Conservation (phyloP, 1,140 invertebrate species). For the Gonatopus flavifemur region DNA sequence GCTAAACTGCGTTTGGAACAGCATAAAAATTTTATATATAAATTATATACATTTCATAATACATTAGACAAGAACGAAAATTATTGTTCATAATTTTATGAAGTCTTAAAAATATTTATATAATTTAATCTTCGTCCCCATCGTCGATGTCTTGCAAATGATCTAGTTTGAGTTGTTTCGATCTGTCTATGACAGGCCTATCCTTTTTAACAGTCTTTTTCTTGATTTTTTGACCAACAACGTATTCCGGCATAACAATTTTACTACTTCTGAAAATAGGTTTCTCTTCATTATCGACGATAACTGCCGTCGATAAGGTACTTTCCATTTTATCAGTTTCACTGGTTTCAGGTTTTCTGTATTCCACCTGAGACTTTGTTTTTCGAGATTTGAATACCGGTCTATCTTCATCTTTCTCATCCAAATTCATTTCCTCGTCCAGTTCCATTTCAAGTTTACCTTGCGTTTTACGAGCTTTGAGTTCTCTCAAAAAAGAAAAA, state of each 20-base stretch:
- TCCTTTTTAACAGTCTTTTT: constrained; percentile 57
- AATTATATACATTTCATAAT: too few relatives aligned
- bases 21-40: too few relatives aligned
- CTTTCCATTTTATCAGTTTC: not conserved
- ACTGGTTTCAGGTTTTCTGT: constrained; percentile 31
- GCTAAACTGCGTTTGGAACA: too few relatives aligned
- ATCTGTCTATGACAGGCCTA: constrained; percentile 31
- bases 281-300: constrained; percentile 51
- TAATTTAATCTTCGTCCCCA: constrained; percentile 41
- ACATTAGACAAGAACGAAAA: too few relatives aligned
- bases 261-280: constrained; percentile 67
- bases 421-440: constrained; percentile 41
- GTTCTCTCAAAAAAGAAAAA: constrained; percentile 68
- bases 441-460: constrained; percentile 19
- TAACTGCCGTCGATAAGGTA: constrained; percentile 6
- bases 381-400: constrained; percentile 34
- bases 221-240: constrained; percentile 67
- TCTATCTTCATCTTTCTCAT: constrained; percentile 26
- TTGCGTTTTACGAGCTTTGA: constrained; percentile 61
- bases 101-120: constrained; percentile 7
- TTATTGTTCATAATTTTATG: too few relatives aligned
- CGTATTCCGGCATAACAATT: constrained; percentile 77
- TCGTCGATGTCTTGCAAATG: constrained; percentile 65
- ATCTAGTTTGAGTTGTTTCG: constrained; percentile 60
- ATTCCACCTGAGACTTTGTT: constrained; percentile 30